Evolutionary conservation across 2,113 vertebrate genomes (phyloP), one percentile per base, ranked within the genome.

Genomic region (Lipotes vexillifer): DNA sequence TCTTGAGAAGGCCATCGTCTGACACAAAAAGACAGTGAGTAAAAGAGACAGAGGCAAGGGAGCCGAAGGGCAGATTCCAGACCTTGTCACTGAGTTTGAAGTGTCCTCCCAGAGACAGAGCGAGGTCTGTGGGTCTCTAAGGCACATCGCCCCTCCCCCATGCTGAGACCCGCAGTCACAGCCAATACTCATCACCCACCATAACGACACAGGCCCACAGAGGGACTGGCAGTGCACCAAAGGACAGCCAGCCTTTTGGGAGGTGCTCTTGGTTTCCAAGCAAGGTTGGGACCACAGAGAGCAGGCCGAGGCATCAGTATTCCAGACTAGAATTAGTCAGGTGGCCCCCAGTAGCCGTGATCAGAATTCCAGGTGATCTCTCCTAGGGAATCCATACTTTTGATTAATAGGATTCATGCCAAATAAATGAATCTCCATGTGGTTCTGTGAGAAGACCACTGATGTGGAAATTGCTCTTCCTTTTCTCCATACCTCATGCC

Each of bases 1-100:
- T 23, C 46, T 89, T 89, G 55, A 90, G 63, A 89, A 96, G 84
- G 90, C 57, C 93, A 91, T 75, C 90, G 69, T 29, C 93, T 61
- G 84, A 89, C 27, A 14, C 57, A 71, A 75, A 85, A 71, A 38
- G 49, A 90, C 46, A 90, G 38, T 41, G 38, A 91, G 36, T 23
- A 90, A 66, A 46, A 71, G 55, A 77, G 55, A 36, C 61, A 38
- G 0, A 65, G 49, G 69, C 11, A 0, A 41, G 31, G 61, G 38
- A 83, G 74, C 80, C 75, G 10, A 61, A 8, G n/a, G 89, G 71
- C 75, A 68, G 63, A 78, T n/a, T 81, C 94, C 80, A 46, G 74
- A 61, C 38, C 69, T 57, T 13, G 3, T 72, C n/a, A 4, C 38
- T 55, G 23, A 27, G 88, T 71, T 38, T 55, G 55, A 77, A 68